These are phyloP conservation scores for Magallana gigas DNA, from an alignment of 1,140 invertebrate species.

Conservation along the genomic window DNA sequence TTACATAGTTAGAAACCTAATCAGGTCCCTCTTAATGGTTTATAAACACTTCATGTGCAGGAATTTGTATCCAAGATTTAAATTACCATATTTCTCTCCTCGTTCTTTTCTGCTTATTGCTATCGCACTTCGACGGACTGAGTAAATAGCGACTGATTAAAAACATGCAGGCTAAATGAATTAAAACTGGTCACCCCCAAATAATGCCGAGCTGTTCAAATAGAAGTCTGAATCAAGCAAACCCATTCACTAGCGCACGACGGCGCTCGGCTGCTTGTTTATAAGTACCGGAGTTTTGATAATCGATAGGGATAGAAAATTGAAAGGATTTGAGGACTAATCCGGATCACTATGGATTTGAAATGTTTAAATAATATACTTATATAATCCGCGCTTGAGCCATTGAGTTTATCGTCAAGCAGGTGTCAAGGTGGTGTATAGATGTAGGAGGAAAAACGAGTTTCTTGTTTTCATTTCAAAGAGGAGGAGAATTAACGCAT, in stretches of 20 bases:
- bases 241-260: background rate
- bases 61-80: constrained; percentile 27
- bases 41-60: constrained; percentile 18
- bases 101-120: background rate
- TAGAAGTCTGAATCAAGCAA: background rate
- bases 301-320: constrained; percentile 32
- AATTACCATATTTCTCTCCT: constrained; percentile 14
- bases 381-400: constrained; percentile 7
- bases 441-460: background rate
- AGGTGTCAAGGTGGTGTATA: background rate
- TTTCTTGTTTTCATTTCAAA: background rate
- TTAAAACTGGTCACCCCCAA: constrained; percentile 11
- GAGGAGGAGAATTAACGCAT: background rate
- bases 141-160: constrained; percentile 24
- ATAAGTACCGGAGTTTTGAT: background rate
- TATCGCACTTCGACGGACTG: background rate
- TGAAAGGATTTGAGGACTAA: constrained; percentile 18
- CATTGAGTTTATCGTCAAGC: background rate
- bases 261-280: background rate
- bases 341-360: constrained; percentile 40
- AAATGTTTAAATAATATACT: constrained; percentile 34
- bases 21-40: constrained; percentile 1
- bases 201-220: constrained; percentile 10
- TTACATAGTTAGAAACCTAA: background rate
- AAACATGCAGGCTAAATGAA: background rate